Conservation (phyloP, 2,797 vertebrate species). For the Neostethus bicornis region DNA sequence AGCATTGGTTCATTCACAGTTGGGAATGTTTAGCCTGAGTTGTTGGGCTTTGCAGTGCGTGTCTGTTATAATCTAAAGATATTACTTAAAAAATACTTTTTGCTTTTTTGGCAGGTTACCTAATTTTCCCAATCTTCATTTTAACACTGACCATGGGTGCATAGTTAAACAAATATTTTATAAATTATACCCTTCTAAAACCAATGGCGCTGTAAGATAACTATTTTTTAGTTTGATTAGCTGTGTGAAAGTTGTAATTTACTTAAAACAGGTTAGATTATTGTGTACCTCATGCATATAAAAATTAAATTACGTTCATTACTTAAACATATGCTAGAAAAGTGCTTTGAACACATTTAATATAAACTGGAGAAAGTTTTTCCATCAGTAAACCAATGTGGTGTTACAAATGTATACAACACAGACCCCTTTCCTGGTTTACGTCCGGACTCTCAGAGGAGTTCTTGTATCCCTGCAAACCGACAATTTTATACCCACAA, state of each 20-base stretch:
- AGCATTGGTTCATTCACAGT: neutral
- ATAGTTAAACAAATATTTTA: too few species aligned
- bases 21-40: neutral
- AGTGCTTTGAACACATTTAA: conserved; percentile 17
- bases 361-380: conserved; percentile 46
- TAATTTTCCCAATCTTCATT: too few species aligned
- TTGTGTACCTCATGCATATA: neutral
- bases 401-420: conserved; percentile 44
- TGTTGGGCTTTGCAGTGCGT: too few species aligned
- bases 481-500: conserved; percentile 36
- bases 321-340: neutral
- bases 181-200: too few species aligned
- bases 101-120: too few species aligned
- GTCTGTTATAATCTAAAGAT: too few species aligned
- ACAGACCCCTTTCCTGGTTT: conserved; percentile 52
- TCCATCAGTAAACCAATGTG: conserved; percentile 28
- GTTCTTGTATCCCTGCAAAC: conserved; percentile 40
- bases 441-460: conserved; percentile 42
- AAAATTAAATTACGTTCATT: conserved; percentile 1
- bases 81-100: too few species aligned
- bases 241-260: conserved; percentile 3
- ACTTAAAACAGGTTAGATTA: neutral
- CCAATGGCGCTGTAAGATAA: too few species aligned
- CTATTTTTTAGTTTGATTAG: neutral
- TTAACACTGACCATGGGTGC: too few species aligned